Evolutionary conservation across 1,140 invertebrate species (phyloP), one percentile per base, ranked within the genome.

Genomic region (Dreissena rostriformis): DNA sequence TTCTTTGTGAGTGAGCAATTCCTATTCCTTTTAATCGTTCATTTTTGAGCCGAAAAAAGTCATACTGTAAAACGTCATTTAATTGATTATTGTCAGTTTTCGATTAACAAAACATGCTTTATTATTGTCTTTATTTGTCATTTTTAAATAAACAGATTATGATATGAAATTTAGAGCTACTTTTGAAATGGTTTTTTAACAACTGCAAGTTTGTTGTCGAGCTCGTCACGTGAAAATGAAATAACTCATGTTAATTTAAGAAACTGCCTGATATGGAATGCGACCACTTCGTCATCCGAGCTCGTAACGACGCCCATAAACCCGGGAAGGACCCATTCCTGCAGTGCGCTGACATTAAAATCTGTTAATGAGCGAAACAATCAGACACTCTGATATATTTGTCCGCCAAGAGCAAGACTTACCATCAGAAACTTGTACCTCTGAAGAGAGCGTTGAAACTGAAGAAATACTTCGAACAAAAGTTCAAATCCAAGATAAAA

Each of bases 211-310:
- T n/a, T n/a, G n/a, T n/a, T n/a, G n/a, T n/a, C n/a, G n/a, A n/a
- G n/a, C n/a, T n/a, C n/a, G n/a, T n/a, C n/a, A 8, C 8, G 39
- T 39, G 39, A 39, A 39, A 39, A 39, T 39, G 39, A 8, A 39
- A 39, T 39, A 39, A 39, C 2, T 39, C 39, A 63, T 57, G 24
- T 78, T 55, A 49, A 29, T 66, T 78, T 8, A 66, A 88, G 87
- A 82, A 70, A 29, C 29, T 86, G 15, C 86, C 87, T 53, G 75
- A 81, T 49, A 87, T 73, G 19, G 67, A 71, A 15, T 88, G 87
- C 72, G 74, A 84, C 6, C 87, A 88, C 26, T 88, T 86, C 63
- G 87, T 88, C 0, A 68, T 88, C 22, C 61, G 87, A 68, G 84
- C 73, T 22, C 84, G 87, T 2, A 87, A 88, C 26, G 79, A 86